Base-by-base conservation (phyloP, 2,888 invertebrate genomes). In the Pteria penguin region DNA sequence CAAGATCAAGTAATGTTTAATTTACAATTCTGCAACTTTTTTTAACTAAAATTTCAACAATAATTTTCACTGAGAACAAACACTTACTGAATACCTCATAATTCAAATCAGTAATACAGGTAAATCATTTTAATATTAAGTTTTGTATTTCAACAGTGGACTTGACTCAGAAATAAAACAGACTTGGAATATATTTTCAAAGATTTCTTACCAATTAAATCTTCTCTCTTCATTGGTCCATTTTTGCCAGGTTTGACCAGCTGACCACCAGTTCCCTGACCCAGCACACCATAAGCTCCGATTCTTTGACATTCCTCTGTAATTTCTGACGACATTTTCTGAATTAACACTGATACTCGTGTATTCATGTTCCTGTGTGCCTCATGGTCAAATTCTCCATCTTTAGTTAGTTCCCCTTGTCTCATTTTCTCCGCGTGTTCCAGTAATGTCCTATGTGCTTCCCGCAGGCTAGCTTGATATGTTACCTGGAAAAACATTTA, bases 201-300 rank as follows among this genome's bases (percentile, higher is more conserved):
- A n/a, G n/a, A n/a, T n/a, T n/a, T n/a, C 82, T 71, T 66, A 88
- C 88, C 86, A 72, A 90, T 80, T 24, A 90, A 81, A 22, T 89
- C 86, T 3, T 85, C 79, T 58, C 83, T 81, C 27, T 82, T 78
- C 29, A 87, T 65, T 22, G 88, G 86, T 14, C 72, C 66, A 27
- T 78, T 83, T n/a, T 84, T 84, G 22, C 85, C 84, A 5, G 83
- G 73, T 31, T 76, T 72, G 32, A 90, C 74, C 4, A 91, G 82
- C 69, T 83, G 84, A 14, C 80, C 89, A 4, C 91, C 90, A 5
- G 87, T 87, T 5, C 87, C 89, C 68, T 88, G 79, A 58, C 89
- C 89, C 27, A 89, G 83, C 11, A 90, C 85, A 2, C 89, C 91
- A 88, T 90, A 90, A 31, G 89, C 88, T 22, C 90, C 90, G n/a